Conservation (phyloP, 2,888 invertebrate genomes). For the Bibio marci region DNA sequence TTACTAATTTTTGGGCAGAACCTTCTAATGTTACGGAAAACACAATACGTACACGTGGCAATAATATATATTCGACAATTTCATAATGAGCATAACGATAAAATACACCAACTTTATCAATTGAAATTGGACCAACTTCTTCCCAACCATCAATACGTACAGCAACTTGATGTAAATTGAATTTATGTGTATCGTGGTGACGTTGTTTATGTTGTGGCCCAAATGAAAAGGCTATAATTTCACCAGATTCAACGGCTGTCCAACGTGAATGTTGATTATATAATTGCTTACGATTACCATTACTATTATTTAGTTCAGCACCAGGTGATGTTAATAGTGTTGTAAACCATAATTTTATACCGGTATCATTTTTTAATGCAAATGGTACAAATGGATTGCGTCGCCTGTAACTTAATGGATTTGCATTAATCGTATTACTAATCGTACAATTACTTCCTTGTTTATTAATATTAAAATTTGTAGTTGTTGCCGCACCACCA, state of each 20-base stretch:
- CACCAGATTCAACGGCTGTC: conserved; percentile 53
- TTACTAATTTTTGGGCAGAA: conserved; percentile 83
- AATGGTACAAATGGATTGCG: conserved; percentile 90
- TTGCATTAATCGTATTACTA: conserved; percentile 8
- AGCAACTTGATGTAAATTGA: conserved; percentile 70
- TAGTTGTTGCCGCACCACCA: background rate
- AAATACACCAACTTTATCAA: conserved; percentile 89
- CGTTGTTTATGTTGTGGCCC: conserved; percentile 53
- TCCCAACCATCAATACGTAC: conserved; percentile 86
- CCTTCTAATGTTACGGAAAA: conserved; percentile 85
- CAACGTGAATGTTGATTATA: conserved; percentile 33
- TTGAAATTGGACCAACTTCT: conserved; percentile 70
- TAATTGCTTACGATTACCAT: conserved; percentile 11
- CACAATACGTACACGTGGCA: conserved; percentile 58
- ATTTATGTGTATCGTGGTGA: conserved; percentile 57
- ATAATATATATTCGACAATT: conserved; percentile 8
- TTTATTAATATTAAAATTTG: too few relatives aligned
- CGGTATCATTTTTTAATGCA: conserved; percentile 82
- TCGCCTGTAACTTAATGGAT: conserved; percentile 36
- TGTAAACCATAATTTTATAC: conserved; percentile 69
- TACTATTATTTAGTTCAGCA: background rate
- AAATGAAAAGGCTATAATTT: conserved; percentile 74
- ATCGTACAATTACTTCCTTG: too few relatives aligned
- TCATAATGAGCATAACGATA: conserved; percentile 51
- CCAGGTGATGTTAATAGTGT: conserved; percentile 53